A percentile compares a stretch with the other conserved stretches of the same genome.
Evolutionary conservation across 2,888 invertebrate species (phyloP).

Genomic region (Caenorhabditis wallacei): DNA sequence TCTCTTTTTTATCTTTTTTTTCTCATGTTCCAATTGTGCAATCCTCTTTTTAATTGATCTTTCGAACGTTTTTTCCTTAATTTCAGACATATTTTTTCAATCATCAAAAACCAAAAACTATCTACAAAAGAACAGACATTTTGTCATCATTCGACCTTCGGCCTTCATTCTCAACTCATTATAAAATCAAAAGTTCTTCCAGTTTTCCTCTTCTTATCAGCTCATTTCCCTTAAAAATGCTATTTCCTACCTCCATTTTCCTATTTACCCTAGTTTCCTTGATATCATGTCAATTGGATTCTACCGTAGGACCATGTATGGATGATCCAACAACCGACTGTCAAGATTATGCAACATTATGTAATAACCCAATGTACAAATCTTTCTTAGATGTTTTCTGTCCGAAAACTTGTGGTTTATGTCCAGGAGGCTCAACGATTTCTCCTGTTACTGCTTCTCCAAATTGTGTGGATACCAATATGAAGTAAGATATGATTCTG

Average conservation of each 20-base stretch:
- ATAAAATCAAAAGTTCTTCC: slow-evolving; percentile 4
- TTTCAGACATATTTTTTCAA: too few relatives aligned
- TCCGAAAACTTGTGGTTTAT: slow-evolving; percentile 25
- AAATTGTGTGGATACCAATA: slow-evolving; percentile 26
- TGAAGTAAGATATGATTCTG: slow-evolving; percentile 9
- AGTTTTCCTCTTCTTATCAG: not conserved
- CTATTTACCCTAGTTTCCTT: not conserved
- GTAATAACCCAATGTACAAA: slow-evolving; percentile 17
- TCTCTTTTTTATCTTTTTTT: too few relatives aligned
- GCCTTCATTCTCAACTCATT: not conserved
- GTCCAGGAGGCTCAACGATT: not conserved
- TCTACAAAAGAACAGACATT: not conserved
- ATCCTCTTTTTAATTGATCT: too few relatives aligned
- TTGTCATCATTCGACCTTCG: slow-evolving; percentile 3
- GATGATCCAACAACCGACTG: slow-evolving; percentile 26
- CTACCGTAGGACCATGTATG: slow-evolving; percentile 1
- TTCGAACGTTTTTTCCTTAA: too few relatives aligned
- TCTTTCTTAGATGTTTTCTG: slow-evolving; percentile 23
- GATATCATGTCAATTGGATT: not conserved
- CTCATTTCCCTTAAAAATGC: not conserved
- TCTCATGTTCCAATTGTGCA: too few relatives aligned
- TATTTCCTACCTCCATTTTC: not conserved
- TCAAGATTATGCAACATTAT: slow-evolving; percentile 16
- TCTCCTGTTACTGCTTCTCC: not conserved
- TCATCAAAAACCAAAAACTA: not conserved